These are phyloP conservation scores for Ciona savignyi DNA, from an alignment of 23 tunicate species.

Conservation along the genomic window DNA sequence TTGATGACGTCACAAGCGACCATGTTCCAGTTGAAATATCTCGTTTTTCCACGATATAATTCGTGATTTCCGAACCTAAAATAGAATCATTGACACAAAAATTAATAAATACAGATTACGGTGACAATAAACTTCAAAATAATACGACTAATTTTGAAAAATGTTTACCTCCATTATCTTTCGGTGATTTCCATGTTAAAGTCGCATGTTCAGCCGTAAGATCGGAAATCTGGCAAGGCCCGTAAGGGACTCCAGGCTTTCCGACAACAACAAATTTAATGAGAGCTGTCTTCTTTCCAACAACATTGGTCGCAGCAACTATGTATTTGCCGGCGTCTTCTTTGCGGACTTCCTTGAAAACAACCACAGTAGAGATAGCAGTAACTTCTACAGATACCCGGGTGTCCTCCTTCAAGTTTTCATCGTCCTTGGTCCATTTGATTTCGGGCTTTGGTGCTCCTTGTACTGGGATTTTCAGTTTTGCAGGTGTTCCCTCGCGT, in stretches of 20 bases:
- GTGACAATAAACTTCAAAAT: background rate
- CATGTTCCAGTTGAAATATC: slow-evolving; percentile 67
- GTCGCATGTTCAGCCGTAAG: slow-evolving; percentile 67
- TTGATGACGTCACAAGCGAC: slow-evolving; percentile 83
- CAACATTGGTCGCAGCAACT: slow-evolving; percentile 54
- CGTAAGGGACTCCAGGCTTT: slow-evolving; percentile 66
- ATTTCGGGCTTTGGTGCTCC: slow-evolving; percentile 69
- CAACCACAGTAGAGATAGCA: slow-evolving; percentile 45
- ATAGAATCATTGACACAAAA: background rate
- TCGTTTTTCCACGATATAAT: slow-evolving; percentile 80
- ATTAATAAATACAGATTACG: background rate
- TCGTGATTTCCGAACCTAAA: slow-evolving; percentile 75
- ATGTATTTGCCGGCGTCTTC: slow-evolving; percentile 74
- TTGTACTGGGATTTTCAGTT: too few species aligned
- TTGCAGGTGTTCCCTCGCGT: too few species aligned
- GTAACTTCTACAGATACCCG: slow-evolving; percentile 41
- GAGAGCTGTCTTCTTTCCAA: too few species aligned
- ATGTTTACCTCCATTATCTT: too few species aligned
- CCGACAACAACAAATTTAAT: too few species aligned
- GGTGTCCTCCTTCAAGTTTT: slow-evolving; percentile 34
- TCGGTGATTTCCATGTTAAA: slow-evolving; percentile 77
- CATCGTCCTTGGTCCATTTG: slow-evolving; percentile 47
- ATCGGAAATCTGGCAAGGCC: slow-evolving; percentile 54
- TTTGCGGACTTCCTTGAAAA: slow-evolving; percentile 54
- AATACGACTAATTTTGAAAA: too few species aligned